Conservation (phyloP, 1,140 invertebrate species). For the Rhyacophila brunnea region DNA sequence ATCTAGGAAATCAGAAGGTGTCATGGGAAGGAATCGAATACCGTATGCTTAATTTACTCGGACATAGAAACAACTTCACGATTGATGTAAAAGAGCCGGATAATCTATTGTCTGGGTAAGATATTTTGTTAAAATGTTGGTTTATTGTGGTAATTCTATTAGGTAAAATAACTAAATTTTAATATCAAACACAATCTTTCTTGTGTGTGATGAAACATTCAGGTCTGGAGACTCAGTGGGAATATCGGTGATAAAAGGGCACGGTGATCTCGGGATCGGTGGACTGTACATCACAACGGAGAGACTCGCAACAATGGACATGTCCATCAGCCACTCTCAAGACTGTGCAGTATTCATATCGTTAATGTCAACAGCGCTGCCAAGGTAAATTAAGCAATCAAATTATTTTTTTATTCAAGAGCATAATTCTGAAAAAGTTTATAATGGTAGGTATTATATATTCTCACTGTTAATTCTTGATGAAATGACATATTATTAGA, state of each 20-base stretch:
- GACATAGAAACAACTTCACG: constrained; percentile 65
- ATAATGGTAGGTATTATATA: too few relatives aligned
- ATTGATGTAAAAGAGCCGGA: constrained; percentile 62
- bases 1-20: constrained; percentile 48
- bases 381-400: constrained; percentile 53
- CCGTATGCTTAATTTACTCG: constrained; percentile 59
- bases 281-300: constrained; percentile 65
- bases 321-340: constrained; percentile 60
- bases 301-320: constrained; percentile 53
- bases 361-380: constrained; percentile 68
- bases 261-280: constrained; percentile 63
- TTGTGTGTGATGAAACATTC: constrained; percentile 8
- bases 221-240: constrained; percentile 60
- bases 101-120: constrained; percentile 52
- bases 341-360: constrained; percentile 76
- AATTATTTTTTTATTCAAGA: not conserved
- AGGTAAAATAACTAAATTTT: too few relatives aligned
- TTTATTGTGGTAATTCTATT: too few relatives aligned
- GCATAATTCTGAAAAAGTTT: constrained; percentile 5
- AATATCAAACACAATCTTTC: too few relatives aligned
- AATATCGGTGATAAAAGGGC: constrained; percentile 47
- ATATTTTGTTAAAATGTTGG: not conserved
- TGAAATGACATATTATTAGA: too few relatives aligned
- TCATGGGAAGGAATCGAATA: constrained; percentile 70
- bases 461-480: too few relatives aligned